Base-by-base conservation (phyloP, 2,888 invertebrate species). In the Folsomia manolachei region DNA sequence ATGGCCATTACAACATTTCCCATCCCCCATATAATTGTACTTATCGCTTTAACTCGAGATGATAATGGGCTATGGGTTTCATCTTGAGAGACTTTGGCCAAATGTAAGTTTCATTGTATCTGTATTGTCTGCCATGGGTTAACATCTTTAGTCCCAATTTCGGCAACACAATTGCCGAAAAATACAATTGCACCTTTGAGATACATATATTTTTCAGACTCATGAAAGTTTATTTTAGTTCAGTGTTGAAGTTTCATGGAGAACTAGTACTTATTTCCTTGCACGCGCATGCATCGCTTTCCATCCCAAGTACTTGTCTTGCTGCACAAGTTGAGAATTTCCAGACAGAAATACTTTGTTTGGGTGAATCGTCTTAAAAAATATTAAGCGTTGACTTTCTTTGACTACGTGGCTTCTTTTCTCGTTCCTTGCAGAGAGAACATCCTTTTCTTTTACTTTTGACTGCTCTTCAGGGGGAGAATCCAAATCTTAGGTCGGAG, bases 141-240 rank as follows among this genome's bases (percentile, higher is more conserved):
- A 71, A 14, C 39, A 39, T 39, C n/a, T 39, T 39, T 39, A 39
- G 39, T 39, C 39, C 78, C 79, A 79, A 80, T 80, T 80, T 80
- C 76, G 80, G 80, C 79, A 80, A 80, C 79, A 79, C 77, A n/a
- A n/a, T n/a, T n/a, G n/a, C n/a, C n/a, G n/a, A n/a, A n/a, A n/a
- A n/a, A 73, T 80, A 76, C 76, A 79, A 79, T 80, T 80, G 80
- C 78, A 77, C 79, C 80, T 79, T 76, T 70, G 80, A 80, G 80
- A 75, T 77, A 76, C 78, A 80, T 80, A 4, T 9, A 4, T 39
- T 39, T 14, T 39, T 79, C 79, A 77, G 80, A 78, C 73, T 63
- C 39, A 39, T 69, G 27, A 27, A 75, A 78, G 78, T 79, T 80
- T 77, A 76, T 78, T 80, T 79, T 78, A 69, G 78, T 77, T 73